Evolutionary conservation across 2,113 vertebrate species (phyloP).

Genomic region (Philantomba maxwellii): DNA sequence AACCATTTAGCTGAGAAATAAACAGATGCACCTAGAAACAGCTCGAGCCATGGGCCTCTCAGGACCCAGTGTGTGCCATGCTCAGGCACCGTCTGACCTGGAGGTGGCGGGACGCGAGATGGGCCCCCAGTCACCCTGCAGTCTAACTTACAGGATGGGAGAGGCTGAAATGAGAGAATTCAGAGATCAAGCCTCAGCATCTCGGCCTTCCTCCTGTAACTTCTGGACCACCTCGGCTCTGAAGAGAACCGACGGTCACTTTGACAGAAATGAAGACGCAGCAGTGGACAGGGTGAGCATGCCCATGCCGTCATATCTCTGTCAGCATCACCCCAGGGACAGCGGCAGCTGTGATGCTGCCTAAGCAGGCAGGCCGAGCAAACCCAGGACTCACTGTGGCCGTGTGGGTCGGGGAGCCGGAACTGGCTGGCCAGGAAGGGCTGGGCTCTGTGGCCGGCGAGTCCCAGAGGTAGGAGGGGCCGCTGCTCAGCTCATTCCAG

Average conservation of each 20-base stretch:
- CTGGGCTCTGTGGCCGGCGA: slow-evolving; percentile 81
- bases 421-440: slow-evolving; percentile 91
- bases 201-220: not conserved
- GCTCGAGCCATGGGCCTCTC: not conserved
- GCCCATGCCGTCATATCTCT: accelerated
- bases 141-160: not conserved
- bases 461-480: slow-evolving; percentile 93
- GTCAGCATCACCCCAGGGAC: too few species aligned
- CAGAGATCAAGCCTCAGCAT: not conserved
- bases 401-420: slow-evolving; percentile 86
- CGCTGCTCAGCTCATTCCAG: slow-evolving; percentile 86
- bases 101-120: not conserved
- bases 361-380: too few species aligned
- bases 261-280: not conserved
- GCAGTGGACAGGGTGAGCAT: accelerated
- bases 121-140: accelerated
- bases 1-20: not conserved
- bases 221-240: not conserved
- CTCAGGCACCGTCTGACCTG: not conserved
- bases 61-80: accelerated
- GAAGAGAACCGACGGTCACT: accelerated
- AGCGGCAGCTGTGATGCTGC: accelerated
- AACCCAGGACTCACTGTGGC: slow-evolving; percentile 84
- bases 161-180: not conserved
- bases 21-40: not conserved